Evolutionary conservation across 2,888 invertebrate genomes (phyloP).

Genomic region (Poecilus cupreus): DNA sequence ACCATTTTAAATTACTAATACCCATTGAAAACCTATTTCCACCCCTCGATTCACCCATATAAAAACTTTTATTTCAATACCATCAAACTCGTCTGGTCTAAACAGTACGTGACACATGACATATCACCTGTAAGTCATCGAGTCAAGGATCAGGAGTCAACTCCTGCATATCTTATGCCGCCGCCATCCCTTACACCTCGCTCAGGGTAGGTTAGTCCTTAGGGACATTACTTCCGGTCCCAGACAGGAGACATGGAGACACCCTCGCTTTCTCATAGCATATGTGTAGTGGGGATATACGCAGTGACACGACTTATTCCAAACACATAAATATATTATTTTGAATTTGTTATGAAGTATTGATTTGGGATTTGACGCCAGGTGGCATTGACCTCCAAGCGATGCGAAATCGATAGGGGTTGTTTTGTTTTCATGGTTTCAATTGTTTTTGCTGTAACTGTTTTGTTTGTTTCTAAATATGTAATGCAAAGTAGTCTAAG

Average conservation of each 20-base stretch:
- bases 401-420: slow-evolving; percentile 23
- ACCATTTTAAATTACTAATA: too few species aligned
- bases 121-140: background rate
- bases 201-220: background rate
- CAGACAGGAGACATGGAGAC: background rate
- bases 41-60: background rate
- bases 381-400: slow-evolving; percentile 33
- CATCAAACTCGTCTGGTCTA: background rate
- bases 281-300: background rate
- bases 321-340: slow-evolving; percentile 41
- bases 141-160: background rate
- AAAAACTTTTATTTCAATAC: background rate
- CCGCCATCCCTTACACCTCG: background rate
- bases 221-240: background rate
- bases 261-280: background rate
- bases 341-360: slow-evolving; percentile 18
- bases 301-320: background rate
- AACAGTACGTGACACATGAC: background rate
- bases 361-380: slow-evolving; percentile 27
- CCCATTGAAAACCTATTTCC: too few species aligned
- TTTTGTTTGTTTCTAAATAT: background rate
- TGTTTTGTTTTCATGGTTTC: background rate
- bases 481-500: too few species aligned
- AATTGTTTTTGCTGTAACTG: background rate
- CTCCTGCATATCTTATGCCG: background rate